Evolutionary conservation across 2,113 vertebrate genomes (phyloP).

Genomic region (Nettapus auritus): DNA sequence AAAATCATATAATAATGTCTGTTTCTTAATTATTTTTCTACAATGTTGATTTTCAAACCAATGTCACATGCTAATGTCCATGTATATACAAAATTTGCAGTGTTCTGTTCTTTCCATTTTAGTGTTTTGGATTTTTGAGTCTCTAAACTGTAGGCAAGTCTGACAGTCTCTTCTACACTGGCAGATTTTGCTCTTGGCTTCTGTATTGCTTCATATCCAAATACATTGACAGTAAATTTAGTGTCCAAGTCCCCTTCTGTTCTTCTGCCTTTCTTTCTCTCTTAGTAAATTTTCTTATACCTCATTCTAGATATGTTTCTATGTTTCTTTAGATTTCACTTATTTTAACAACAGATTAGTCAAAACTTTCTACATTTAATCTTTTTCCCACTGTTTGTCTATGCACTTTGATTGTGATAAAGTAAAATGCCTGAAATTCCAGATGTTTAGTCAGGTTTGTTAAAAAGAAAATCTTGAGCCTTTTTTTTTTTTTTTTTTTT

Average conservation of each 20-base stretch:
- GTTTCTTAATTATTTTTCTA: background rate
- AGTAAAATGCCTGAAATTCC: background rate
- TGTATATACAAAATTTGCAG: background rate
- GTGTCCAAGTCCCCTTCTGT: background rate
- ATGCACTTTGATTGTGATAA: background rate
- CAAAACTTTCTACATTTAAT: background rate
- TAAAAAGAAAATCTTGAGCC: background rate
- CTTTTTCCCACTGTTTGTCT: background rate
- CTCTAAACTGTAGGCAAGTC: background rate
- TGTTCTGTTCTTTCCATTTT: background rate
- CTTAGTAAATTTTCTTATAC: background rate
- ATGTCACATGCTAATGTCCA: background rate
- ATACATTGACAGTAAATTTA: background rate
- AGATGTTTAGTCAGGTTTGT: background rate
- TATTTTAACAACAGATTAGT: background rate
- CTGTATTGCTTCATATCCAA: background rate
- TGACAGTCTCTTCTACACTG: background rate
- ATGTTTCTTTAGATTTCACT: background rate
- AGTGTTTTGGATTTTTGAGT: background rate
- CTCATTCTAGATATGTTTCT: background rate
- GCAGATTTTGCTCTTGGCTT: background rate
- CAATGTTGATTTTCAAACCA: background rate
- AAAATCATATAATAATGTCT: background rate
- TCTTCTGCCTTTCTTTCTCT: background rate
- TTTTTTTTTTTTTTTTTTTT: background rate